Percentiles rank a stretch among this genome's conserved stretches.
Conservation (phyloP, 2,797 vertebrate species). For the Pangasius larnaudii region DNA sequence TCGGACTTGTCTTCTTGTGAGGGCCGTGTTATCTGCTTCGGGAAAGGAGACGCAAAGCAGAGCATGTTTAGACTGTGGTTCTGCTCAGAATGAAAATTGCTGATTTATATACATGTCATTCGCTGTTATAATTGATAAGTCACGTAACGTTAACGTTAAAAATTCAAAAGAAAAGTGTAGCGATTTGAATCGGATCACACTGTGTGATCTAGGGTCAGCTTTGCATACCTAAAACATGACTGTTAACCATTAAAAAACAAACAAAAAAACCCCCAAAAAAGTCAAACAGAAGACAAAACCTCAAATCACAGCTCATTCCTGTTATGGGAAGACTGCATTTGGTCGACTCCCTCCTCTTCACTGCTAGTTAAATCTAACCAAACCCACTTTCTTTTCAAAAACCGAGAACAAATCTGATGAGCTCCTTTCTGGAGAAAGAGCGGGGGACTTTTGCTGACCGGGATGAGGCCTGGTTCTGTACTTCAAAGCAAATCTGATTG, state of each 20-base stretch:
- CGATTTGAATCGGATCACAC: neutral
- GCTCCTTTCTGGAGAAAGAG: neutral
- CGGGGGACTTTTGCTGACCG: neutral
- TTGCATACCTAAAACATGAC: neutral
- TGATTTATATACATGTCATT: neutral
- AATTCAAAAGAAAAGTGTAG: neutral
- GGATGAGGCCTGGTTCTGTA: neutral
- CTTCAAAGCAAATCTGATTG: slow-evolving; percentile 20
- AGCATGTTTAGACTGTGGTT: slow-evolving; percentile 7
- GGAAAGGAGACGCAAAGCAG: slow-evolving; percentile 57
- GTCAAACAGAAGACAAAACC: slow-evolving; percentile 5
- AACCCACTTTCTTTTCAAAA: neutral
- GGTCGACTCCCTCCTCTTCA: neutral
- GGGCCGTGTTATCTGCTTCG: slow-evolving; percentile 93
- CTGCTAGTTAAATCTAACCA: neutral
- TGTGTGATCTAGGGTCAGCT: neutral
- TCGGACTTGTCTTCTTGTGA: slow-evolving; percentile 97
- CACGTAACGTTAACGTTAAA: neutral
- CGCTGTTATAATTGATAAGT: neutral
- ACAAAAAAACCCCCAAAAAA: neutral
- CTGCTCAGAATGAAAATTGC: neutral
- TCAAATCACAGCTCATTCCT: neutral
- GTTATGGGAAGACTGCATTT: neutral
- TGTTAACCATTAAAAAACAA: neutral
- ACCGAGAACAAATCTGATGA: neutral